A percentile compares a stretch with the other conserved stretches of the same genome.
Evolutionary conservation across 2,888 invertebrate genomes (phyloP).

Genomic region (Phyto melanocephala): DNA sequence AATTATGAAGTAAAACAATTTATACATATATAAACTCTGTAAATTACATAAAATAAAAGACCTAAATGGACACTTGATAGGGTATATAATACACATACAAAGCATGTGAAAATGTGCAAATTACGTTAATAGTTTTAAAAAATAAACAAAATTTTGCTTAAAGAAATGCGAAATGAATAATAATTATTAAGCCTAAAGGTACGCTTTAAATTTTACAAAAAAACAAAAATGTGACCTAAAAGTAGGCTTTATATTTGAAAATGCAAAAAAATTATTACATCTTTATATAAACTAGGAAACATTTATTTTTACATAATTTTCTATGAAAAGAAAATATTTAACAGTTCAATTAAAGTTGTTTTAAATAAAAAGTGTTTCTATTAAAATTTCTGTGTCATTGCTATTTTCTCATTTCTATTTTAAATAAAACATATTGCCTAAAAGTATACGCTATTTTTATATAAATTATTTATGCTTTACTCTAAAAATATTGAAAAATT

Average conservation of each 20-base stretch:
- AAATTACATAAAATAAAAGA: constrained; percentile 25
- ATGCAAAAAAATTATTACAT: no score
- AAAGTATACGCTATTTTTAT: constrained; percentile 28
- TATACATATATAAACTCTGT: constrained; percentile 15
- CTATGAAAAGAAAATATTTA: no score
- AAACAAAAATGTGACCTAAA: neutral
- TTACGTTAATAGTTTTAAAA: constrained; percentile 7
- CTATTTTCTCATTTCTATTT: neutral
- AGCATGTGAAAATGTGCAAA: constrained; percentile 46
- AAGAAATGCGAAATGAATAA: neutral
- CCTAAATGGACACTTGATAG: no score
- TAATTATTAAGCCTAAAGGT: neutral
- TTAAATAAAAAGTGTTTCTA: no score
- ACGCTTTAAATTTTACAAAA: neutral
- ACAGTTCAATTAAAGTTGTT: no score
- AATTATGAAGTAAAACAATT: constrained; percentile 9
- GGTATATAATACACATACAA: neutral
- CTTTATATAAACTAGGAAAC: no score
- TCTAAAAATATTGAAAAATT: neutral
- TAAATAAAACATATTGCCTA: neutral
- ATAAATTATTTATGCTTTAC: constrained; percentile 4
- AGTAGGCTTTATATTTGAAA: neutral
- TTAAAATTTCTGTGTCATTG: neutral
- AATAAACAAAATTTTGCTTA: neutral
- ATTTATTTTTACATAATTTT: no score